Base-by-base conservation (phyloP, 2,797 vertebrate genomes). In the Dermochelys coriacea region DNA sequence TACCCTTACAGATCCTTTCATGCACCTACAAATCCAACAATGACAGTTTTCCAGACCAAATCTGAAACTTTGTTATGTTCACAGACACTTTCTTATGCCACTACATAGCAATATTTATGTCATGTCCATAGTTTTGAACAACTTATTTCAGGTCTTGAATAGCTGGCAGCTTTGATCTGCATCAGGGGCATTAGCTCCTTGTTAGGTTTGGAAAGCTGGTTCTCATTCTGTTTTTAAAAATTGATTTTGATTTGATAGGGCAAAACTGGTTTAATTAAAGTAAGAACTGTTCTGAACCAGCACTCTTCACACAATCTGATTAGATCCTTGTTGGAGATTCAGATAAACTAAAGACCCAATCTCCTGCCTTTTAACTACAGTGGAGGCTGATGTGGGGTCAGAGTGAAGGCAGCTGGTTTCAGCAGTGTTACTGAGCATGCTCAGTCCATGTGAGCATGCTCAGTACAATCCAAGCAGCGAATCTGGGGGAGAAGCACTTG, bases 201-300 rank as follows among this genome's bases (percentile, higher is more conserved):
- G 59, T 82, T 95, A 84, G 78, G 95, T 96, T 93, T 94, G 78
- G 59, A 87, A 31, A 88, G 49, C 51, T 90, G 68, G 8, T 90
- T 8, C 55, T 84, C 64, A 85, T 45, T 74, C 82, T 84, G 47
- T 61, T 81, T 85, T 82, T 47, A 88, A 86, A 74, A 31, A 49
- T 12, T 57, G 27, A 2, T 82, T 96, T 96, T 93, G 52, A 3
- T 93, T 91, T 71, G 47, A 61, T 59, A 25, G 82, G 68, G 78
- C 55, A 59, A 77, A 90, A 21, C 1, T 50, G 41, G 59, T 93
- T 94, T 93, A 84, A 87, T 94, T 94, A 61, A 86, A 88, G 25
- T 37, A 85, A 85, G 75, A 88, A 27, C 27, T 79, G 41, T 88
- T 80, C 6, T 0, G 49, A 96, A 59, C 19, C 78, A 79, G 81